These are phyloP conservation scores for rabbit (Oryctolagus cuniculus) DNA, from an alignment of 2,113 vertebrate genomes.

Conservation along the genomic window DNA sequence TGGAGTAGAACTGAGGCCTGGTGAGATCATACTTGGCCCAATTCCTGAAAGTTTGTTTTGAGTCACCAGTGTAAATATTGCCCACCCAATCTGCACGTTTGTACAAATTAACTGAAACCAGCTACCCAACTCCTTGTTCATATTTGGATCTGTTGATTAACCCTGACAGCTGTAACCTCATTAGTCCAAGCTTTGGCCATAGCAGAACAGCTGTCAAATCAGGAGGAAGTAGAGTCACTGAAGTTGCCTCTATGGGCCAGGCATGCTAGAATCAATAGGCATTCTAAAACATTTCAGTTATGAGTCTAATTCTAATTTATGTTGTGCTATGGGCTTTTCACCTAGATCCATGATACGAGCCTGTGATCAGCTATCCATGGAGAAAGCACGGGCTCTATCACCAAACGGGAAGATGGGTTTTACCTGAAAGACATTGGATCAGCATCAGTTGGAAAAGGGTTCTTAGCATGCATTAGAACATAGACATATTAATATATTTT, in stretches of 20 bases:
- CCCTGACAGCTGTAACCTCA: constrained; percentile 81
- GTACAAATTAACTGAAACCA: constrained; percentile 81
- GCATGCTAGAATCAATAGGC: constrained; percentile 62
- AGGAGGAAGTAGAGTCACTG: constrained; percentile 52
- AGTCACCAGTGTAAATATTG: constrained; percentile 86
- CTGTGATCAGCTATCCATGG: not conserved
- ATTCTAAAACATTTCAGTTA: constrained; percentile 43
- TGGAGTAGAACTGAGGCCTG: constrained; percentile 78
- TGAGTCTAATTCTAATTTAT: constrained; percentile 64
- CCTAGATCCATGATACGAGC: not conserved
- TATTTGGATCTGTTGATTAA: constrained; percentile 78
- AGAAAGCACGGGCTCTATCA: not conserved
- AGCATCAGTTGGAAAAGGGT: constrained; percentile 40
- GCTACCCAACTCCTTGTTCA: constrained; percentile 84
- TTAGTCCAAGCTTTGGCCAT: constrained; percentile 65
- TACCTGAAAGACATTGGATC: constrained; percentile 53
- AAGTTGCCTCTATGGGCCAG: constrained; percentile 34
- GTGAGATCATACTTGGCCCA: constrained; percentile 88
- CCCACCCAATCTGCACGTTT: constrained; percentile 84
- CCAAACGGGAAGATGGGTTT: constrained; percentile 15
- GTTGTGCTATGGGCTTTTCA: not conserved
- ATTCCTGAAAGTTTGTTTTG: constrained; percentile 87
- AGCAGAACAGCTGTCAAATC: constrained; percentile 76
- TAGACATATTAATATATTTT: constrained; percentile 73
- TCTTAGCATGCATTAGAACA: constrained; percentile 58